Conservation (phyloP, 2,888 invertebrate species). For the Euzophera pinguis region DNA sequence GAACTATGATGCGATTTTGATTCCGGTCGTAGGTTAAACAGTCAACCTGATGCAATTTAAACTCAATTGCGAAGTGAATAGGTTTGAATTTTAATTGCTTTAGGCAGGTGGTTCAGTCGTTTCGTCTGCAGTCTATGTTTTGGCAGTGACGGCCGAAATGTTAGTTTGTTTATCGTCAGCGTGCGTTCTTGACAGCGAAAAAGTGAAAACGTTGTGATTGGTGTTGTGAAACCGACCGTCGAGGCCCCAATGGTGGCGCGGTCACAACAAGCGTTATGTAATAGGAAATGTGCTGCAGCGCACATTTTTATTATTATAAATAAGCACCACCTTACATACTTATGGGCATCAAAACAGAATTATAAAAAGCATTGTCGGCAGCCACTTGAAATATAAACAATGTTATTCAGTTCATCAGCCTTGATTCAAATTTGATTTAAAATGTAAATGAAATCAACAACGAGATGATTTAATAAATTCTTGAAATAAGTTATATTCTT, state of each 20-base stretch:
- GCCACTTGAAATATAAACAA: background rate
- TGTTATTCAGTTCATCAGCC: background rate
- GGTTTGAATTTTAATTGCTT: slow-evolving; percentile 37
- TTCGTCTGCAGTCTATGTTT: slow-evolving; percentile 33
- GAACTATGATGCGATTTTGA: slow-evolving; percentile 41
- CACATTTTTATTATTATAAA: slow-evolving; percentile 30
- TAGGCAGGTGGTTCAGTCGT: slow-evolving; percentile 36
- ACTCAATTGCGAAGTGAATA: slow-evolving; percentile 40
- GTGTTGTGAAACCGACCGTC: slow-evolving; percentile 70
- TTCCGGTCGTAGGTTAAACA: slow-evolving; percentile 41
- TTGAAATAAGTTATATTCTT: too few species aligned
- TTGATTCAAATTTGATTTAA: background rate
- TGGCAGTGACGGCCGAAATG: slow-evolving; percentile 74
- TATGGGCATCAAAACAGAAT: background rate
- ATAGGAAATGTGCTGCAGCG: slow-evolving; percentile 50
- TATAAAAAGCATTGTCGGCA: background rate
- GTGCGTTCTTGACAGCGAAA: slow-evolving; percentile 79
- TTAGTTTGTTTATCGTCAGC: slow-evolving; percentile 77
- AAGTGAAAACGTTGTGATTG: slow-evolving; percentile 78
- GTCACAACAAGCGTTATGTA: slow-evolving; percentile 48
- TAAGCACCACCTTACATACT: slow-evolving; percentile 21
- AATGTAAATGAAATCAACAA: too few species aligned
- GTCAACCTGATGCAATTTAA: slow-evolving; percentile 44
- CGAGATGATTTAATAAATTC: too few species aligned
- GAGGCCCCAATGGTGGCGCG: slow-evolving; percentile 48